These are phyloP conservation scores for Daubentonia madagascariensis DNA, from an alignment of 2,113 vertebrate genomes.

Conservation along the genomic window DNA sequence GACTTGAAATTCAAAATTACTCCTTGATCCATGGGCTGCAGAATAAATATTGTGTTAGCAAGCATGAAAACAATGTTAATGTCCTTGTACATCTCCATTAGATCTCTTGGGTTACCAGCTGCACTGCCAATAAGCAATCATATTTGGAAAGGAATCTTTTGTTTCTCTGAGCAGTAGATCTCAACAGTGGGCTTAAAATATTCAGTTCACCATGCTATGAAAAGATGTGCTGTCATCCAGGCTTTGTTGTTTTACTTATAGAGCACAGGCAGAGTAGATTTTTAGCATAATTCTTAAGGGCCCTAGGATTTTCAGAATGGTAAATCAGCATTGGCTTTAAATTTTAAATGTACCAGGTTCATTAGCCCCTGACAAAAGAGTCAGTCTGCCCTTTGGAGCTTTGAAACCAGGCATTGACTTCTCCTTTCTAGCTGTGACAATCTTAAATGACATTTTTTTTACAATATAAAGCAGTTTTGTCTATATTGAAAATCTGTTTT, in stretches of 20 bases:
- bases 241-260: not conserved
- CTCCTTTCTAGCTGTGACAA: not conserved
- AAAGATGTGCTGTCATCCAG: not conserved
- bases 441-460: not conserved
- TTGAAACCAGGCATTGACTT: not conserved
- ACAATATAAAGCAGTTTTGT: not conserved
- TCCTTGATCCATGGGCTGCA: not conserved
- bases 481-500: not conserved
- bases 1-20: not conserved
- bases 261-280: not conserved
- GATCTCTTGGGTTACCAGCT: not conserved
- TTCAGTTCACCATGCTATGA: not conserved
- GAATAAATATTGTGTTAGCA: not conserved
- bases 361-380: not conserved
- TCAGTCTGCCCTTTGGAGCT: not conserved
- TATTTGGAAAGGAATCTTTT: not conserved
- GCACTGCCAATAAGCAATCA: not conserved
- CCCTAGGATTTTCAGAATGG: not conserved
- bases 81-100: not conserved
- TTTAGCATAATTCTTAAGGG: not conserved
- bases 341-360: not conserved
- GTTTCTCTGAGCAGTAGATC: not conserved
- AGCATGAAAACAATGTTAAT: not conserved
- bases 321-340: not conserved
- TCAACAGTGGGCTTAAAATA: not conserved